These are phyloP conservation scores for Pasiphila rectangulata DNA, from an alignment of 2,888 invertebrate genomes.

Conservation along the genomic window DNA sequence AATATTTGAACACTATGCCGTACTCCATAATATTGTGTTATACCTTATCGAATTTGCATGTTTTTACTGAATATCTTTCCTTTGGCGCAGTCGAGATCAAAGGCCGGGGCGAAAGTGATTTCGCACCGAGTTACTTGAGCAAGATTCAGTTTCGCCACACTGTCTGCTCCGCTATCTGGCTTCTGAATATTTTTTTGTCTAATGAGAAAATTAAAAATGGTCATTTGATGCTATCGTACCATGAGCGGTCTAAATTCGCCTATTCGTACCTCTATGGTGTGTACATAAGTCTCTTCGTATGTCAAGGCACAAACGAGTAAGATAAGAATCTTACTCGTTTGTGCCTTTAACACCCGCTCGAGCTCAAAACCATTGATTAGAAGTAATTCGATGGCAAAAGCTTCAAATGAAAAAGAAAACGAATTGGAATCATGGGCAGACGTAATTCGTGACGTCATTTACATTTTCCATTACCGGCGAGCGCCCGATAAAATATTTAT, in stretches of 20 bases:
- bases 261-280: too few species aligned
- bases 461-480: slow-evolving; percentile 64
- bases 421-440: slow-evolving; percentile 33
- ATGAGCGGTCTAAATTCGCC: slow-evolving; percentile 29
- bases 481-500: slow-evolving; percentile 68
- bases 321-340: too few species aligned
- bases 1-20: slow-evolving; percentile 7
- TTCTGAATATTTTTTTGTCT: slow-evolving; percentile 76
- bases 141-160: slow-evolving; percentile 72
- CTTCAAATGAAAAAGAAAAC: slow-evolving; percentile 24
- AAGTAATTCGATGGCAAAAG: slow-evolving; percentile 20
- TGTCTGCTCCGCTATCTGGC: slow-evolving; percentile 52
- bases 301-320: too few species aligned
- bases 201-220: slow-evolving; percentile 77
- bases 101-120: slow-evolving; percentile 78
- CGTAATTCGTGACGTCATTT: slow-evolving; percentile 51
- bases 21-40: slow-evolving; percentile 76
- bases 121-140: slow-evolving; percentile 80
- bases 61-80: slow-evolving; percentile 81
- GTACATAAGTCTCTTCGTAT: too few species aligned
- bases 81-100: slow-evolving; percentile 78
- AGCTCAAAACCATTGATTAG: slow-evolving; percentile 15
- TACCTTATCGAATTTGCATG: slow-evolving; percentile 81
- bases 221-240: slow-evolving; percentile 64
- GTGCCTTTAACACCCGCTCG: slow-evolving; percentile 1